phyloP scores from a whole-genome alignment of 2,888 invertebrate genomes.

The Ormyrus labotus region DNA sequence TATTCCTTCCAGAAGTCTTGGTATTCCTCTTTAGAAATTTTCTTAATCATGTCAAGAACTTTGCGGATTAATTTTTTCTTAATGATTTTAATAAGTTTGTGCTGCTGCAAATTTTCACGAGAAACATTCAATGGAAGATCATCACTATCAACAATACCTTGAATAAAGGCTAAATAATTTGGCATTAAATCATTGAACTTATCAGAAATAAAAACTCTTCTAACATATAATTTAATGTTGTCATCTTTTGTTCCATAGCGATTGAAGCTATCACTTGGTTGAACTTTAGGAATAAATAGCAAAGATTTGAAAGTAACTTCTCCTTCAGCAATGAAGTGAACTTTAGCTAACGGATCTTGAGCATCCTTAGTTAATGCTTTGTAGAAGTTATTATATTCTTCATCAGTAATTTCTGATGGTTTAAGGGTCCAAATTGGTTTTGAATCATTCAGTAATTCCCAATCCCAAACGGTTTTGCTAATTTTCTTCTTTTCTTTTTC shows the following conservation, averaged over 20 bases:
- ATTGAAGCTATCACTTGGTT: conserved; percentile 96
- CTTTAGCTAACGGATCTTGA: conserved; percentile 88
- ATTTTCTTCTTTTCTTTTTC: conserved; percentile 91
- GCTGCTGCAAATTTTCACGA: conserved; percentile 98
- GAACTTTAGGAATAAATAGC: conserved; percentile 92
- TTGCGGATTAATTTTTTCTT: conserved; percentile 99
- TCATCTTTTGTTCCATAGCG: conserved; percentile 96
- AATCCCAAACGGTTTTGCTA: conserved; percentile 98
- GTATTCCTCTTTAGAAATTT: conserved; percentile 92
- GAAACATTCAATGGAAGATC: conserved; percentile 98
- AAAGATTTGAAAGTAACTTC: conserved; percentile 99
- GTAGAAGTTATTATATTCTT: conserved; percentile 97
- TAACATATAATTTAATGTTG: conserved; percentile 97
- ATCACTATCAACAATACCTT: conserved; percentile 98
- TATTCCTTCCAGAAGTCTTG: conserved; percentile 99
- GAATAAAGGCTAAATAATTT: conserved; percentile 95
- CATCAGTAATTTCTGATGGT: conserved; percentile 87
- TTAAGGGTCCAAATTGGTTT: conserved; percentile 99
- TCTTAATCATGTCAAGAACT: conserved; percentile 98
- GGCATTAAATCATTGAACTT: conserved; percentile 99
- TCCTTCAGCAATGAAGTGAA: conserved; percentile 98
- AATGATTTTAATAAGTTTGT: conserved; percentile 98
- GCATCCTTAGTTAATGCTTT: conserved; percentile 94
- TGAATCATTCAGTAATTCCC: conserved; percentile 96
- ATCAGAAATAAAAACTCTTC: conserved; percentile 99